Evolutionary conservation across 2,797 vertebrate genomes (phyloP), one percentile per base, ranked within the genome.

Genomic region (Lindbergichthys nudifrons): DNA sequence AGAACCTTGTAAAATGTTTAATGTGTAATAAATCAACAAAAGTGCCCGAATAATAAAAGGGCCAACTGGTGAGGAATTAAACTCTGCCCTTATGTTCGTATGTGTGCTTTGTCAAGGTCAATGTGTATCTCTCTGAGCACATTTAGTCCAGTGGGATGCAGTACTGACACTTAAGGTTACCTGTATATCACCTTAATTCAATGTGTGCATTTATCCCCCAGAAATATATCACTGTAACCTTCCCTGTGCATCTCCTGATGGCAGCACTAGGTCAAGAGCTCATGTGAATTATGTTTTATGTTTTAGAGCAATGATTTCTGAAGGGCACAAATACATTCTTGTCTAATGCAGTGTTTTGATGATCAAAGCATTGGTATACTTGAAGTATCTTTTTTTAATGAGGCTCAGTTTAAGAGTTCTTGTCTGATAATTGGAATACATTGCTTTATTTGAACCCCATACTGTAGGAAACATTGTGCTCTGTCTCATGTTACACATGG

Each of bases 401-500:
- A 58, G 52, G 30, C 58, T 76, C 4, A 50, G n/a, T 45, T 45
- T 21, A 39, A 41, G 32, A 65, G 50, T 19, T 26, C 43, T 32
- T 0, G 0, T 70, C 45, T 58, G 54, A 62, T 30, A 48, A 12
- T 53, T 73, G 50, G 70, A 71, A 63, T 63, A 0, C 3, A 42
- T 68, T 14, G 64, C 52, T 60, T 36, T 62, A 51, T 73, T 73
- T 70, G 43, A 73, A 60, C 64, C 42, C 21, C 48, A 53, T 16
- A 74, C n/a, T 54, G 32, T 15, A 42, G 70, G 52, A 77, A 74
- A 15, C 30, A 65, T 46, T 43, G 54, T 41, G 57, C 26, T 53
- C 54, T 12, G 46, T 71, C 64, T 92, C 78, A 15, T 52, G 75
- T 90, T 88, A 79, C 88, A 76, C 67, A 79, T 5, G 60, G 71